Conservation (phyloP, 2,888 invertebrate genomes). For the Platynereis dumerilii region DNA sequence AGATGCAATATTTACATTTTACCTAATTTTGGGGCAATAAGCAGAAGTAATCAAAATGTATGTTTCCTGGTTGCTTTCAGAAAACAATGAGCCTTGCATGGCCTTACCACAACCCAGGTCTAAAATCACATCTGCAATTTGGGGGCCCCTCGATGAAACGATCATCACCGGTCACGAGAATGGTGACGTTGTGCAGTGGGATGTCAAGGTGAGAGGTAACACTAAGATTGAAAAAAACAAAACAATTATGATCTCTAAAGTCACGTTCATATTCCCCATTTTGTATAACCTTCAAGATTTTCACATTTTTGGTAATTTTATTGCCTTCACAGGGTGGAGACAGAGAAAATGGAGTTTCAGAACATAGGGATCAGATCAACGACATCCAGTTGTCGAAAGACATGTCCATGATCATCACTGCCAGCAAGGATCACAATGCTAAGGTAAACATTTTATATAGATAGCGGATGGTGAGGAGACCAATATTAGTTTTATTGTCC, state of each 20-base stretch:
- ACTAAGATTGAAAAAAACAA: neutral
- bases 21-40: no score
- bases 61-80: constrained; percentile 29
- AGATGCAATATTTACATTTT: no score
- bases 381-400: neutral
- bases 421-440: neutral
- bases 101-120: constrained; percentile 75
- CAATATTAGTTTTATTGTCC: no score
- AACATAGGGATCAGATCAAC: no score
- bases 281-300: no score
- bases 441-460: no score
- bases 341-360: no score
- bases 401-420: neutral
- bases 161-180: constrained; percentile 79
- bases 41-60: no score
- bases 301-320: no score
- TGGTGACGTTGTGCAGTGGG: constrained; percentile 92
- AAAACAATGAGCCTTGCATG: constrained; percentile 68
- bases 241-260: neutral
- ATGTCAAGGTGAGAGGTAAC: constrained; percentile 68
- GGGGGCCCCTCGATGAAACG: constrained; percentile 84
- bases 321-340: no score
- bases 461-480: no score
- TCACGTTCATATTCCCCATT: neutral
- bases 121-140: constrained; percentile 90